phyloP scores from a whole-genome alignment of 2,113 vertebrate genomes.

The Eidolon helvum region DNA sequence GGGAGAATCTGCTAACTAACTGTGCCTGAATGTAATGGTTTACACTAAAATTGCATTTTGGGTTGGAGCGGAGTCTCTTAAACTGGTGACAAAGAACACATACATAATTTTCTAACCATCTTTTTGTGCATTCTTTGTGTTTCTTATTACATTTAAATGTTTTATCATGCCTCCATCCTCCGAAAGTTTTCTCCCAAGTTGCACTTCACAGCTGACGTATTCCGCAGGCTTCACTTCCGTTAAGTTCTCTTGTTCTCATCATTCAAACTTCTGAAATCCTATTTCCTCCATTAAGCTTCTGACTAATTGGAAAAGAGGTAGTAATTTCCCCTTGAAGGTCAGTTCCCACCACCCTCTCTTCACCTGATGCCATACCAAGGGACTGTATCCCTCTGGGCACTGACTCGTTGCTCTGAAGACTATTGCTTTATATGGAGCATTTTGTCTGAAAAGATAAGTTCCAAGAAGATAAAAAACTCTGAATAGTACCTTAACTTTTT shows the following conservation, averaged over 20 bases:
- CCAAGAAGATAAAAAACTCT: background rate
- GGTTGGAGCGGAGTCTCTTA: background rate
- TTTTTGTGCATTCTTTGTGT: background rate
- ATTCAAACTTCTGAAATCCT: conserved; percentile 53
- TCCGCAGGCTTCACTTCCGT: background rate
- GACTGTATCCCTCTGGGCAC: background rate
- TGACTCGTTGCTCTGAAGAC: background rate
- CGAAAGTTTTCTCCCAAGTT: background rate
- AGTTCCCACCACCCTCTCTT: background rate
- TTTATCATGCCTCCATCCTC: background rate
- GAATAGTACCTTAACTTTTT: background rate
- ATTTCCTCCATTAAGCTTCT: conserved; percentile 54
- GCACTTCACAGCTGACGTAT: background rate
- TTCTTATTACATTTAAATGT: background rate
- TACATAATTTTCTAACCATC: background rate
- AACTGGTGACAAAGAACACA: background rate
- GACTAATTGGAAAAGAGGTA: conserved; percentile 55
- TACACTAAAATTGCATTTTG: background rate
- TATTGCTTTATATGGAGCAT: background rate
- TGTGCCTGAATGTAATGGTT: background rate
- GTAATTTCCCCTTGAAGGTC: conserved; percentile 42
- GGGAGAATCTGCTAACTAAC: background rate
- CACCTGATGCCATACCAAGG: background rate
- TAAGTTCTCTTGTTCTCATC: conserved; percentile 18
- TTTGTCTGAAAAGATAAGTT: background rate